Conservation (phyloP, 2,797 vertebrate species). For the Danio tinwini region DNA sequence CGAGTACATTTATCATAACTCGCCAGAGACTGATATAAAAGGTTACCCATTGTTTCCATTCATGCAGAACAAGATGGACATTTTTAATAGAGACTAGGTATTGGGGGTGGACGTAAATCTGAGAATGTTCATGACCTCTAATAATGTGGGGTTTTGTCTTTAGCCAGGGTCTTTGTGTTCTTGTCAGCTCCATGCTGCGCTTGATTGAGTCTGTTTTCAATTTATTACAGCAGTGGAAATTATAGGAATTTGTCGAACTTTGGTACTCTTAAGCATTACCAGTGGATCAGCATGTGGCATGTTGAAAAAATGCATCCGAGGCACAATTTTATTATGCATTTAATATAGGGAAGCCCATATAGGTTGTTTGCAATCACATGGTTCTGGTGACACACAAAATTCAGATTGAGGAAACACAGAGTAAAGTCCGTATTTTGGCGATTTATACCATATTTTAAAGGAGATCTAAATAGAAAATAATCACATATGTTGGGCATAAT, state of each 20-base stretch:
- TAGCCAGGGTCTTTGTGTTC: conserved; percentile 10
- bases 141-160: conserved; percentile 5
- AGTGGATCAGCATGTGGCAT: no score
- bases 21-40: conserved; percentile 16
- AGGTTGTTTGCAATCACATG: no score
- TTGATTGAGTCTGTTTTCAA: conserved; percentile 10
- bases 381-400: no score
- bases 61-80: conserved; percentile 9
- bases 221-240: conserved; percentile 28
- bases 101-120: conserved; percentile 9
- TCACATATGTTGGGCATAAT: no score
- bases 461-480: no score
- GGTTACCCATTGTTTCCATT: conserved; percentile 14
- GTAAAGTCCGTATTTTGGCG: no score
- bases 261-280: neutral
- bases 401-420: no score
- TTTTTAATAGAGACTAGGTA: neutral
- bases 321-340: conserved; percentile 26
- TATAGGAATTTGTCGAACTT: conserved; percentile 7
- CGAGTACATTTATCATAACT: conserved; percentile 6
- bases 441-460: no score
- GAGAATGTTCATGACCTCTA: neutral
- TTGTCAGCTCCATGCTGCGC: conserved; percentile 1
- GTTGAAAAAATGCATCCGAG: neutral
- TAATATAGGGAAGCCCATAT: no score